A percentile compares a stretch with the other conserved stretches of the same genome.
phyloP scores from a whole-genome alignment of 92 coral and sea anemone genomes.

The Zoanthus solanderi region DNA sequence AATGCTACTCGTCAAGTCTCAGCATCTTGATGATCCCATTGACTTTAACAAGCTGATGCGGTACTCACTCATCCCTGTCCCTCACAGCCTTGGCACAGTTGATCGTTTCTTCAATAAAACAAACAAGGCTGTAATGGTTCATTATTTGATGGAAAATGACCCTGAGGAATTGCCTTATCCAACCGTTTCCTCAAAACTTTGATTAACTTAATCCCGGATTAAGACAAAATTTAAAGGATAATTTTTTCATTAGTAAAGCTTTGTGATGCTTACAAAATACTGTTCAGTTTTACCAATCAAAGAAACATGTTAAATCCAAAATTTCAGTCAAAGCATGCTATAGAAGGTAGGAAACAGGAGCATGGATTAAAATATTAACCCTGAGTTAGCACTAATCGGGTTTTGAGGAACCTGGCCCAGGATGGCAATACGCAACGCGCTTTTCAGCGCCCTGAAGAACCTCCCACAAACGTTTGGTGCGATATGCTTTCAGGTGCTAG shows the following conservation, averaged over 20 bases:
- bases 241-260: too few relatives aligned
- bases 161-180: constrained; percentile 39
- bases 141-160: constrained; percentile 54
- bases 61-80: constrained; percentile 72
- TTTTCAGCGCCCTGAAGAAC: constrained; percentile 60
- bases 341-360: too few relatives aligned
- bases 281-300: too few relatives aligned
- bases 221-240: too few relatives aligned
- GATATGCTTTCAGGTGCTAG: constrained; percentile 68
- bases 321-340: too few relatives aligned
- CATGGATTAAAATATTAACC: too few relatives aligned
- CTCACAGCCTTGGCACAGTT: constrained; percentile 73
- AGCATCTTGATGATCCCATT: constrained; percentile 57
- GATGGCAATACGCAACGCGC: constrained; percentile 57
- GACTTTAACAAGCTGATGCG: constrained; percentile 61
- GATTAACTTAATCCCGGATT: background rate
- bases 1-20: constrained; percentile 63
- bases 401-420: background rate
- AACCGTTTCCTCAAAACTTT: constrained; percentile 64
- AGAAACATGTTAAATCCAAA: too few relatives aligned
- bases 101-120: constrained; percentile 73
- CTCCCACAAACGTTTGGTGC: constrained; percentile 65
- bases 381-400: too few relatives aligned
- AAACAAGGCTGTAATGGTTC: constrained; percentile 73
- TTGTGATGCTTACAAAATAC: too few relatives aligned